phyloP scores from a whole-genome alignment of 2,888 invertebrate genomes.

The Adineta ricciae region DNA sequence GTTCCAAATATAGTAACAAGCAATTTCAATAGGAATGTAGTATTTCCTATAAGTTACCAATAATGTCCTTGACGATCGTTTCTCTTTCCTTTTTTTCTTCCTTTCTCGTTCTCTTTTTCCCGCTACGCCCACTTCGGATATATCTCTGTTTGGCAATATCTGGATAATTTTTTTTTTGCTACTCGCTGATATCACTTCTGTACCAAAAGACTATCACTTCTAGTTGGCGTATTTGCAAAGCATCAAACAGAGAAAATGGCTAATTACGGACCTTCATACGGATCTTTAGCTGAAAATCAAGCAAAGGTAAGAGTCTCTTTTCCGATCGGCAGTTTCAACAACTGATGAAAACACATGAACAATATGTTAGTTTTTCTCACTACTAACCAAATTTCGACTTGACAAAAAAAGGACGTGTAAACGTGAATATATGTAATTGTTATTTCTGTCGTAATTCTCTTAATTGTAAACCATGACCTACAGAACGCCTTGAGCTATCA shows the following conservation, averaged over 20 bases:
- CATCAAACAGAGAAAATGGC: neutral
- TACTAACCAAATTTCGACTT: no score
- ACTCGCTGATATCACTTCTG: neutral
- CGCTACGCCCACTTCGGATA: neutral
- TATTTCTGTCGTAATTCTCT: no score
- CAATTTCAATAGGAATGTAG: neutral
- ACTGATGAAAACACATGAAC: no score
- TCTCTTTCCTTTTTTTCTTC: neutral
- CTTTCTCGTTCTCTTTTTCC: neutral
- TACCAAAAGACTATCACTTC: neutral
- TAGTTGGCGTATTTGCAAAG: neutral
- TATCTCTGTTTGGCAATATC: neutral
- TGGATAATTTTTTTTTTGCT: neutral
- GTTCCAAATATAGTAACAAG: neutral
- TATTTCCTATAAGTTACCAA: neutral
- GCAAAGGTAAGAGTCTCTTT: neutral
- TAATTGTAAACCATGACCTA: neutral
- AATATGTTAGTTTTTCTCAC: no score
- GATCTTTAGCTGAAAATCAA: conserved; percentile 12
- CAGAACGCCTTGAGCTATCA: neutral
- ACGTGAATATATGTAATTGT: no score
- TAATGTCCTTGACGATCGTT: neutral
- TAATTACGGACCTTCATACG: conserved; percentile 11
- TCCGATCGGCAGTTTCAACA: neutral
- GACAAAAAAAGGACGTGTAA: no score